Evolutionary conservation across 2,113 vertebrate genomes (phyloP), one percentile per base, ranked within the genome.

Genomic region (Hyla sarda): DNA sequence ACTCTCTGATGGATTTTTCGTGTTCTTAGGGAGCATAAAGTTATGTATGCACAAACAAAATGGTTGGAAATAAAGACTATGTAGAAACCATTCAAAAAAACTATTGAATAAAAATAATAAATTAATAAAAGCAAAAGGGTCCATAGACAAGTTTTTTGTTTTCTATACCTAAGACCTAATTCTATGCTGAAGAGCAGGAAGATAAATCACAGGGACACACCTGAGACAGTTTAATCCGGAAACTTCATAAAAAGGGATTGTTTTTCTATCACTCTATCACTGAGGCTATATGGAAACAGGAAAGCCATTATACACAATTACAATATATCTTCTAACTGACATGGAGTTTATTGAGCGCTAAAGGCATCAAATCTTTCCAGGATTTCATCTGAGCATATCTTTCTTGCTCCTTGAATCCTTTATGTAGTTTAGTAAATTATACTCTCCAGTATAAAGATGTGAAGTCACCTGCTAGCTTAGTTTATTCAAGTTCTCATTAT

Each of bases 171-270:
- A 11, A 69, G 32, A 69, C 32, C 34, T 19, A 32, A 69, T 69
- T 69, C 32, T 69, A 8, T 19, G 65, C 30, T 45, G 37, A 19
- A 47, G 37, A 69, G 32, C 65, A 17, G 16, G 19, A 21, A 13
- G 37, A 73, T 73, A 45, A 45, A 73, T 73, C 10, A n/a, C 34
- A 41, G 30, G 21, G 14, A 21, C 5, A 4, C 56, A 65, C 34
- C 19, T 37, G 32, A 3, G 54, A 81, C 34, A 60, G 11, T 65
- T 65, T 25, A 41, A 60, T 62, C 58, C 13, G 23, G 32, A 25
- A 79, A 32, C 25, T 62, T 81, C 23, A 80, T 81, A 28, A 60
- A 37, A 62, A 21, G 34, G 56, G 34, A 60, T 81, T 56, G 76
- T 37, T 79, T 3, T 56, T 50, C 16, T 30, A 56, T 60, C 23